These are phyloP conservation scores for Thalassarche chlororhynchos DNA, from an alignment of 2,113 vertebrate species.

Conservation along the genomic window DNA sequence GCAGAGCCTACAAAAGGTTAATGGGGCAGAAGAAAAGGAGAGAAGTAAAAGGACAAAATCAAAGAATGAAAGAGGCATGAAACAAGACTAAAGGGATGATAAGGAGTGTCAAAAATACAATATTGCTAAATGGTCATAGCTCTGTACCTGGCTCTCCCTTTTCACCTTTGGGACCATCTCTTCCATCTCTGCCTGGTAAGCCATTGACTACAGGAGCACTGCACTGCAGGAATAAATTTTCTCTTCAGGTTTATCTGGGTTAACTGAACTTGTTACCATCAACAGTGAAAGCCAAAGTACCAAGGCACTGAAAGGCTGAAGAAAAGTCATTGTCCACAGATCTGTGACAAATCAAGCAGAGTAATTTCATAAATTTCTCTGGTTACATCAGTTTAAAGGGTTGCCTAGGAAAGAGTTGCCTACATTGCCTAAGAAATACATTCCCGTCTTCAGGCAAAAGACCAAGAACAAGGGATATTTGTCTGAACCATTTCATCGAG, in stretches of 20 bases:
- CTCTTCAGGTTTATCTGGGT: background rate
- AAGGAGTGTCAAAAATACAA: background rate
- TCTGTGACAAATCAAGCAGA: background rate
- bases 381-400: background rate
- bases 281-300: background rate
- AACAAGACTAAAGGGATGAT: background rate
- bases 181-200: background rate
- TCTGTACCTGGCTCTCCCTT: background rate
- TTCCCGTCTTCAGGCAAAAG: background rate
- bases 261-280: background rate
- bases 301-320: background rate
- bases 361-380: background rate
- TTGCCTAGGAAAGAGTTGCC: background rate
- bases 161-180: background rate
- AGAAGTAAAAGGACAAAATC: background rate
- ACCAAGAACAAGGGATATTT: background rate
- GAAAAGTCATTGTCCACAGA: background rate
- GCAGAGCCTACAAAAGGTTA: background rate
- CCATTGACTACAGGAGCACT: background rate
- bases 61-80: background rate
- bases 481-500: background rate
- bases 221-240: background rate
- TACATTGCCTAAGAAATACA: background rate
- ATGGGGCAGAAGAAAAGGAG: background rate
- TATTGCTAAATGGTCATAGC: background rate